Percentiles rank a stretch among this genome's conserved stretches.
These are phyloP conservation scores for Cheilosia grossa DNA, from an alignment of 2,888 invertebrate genomes.

Conservation along the genomic window DNA sequence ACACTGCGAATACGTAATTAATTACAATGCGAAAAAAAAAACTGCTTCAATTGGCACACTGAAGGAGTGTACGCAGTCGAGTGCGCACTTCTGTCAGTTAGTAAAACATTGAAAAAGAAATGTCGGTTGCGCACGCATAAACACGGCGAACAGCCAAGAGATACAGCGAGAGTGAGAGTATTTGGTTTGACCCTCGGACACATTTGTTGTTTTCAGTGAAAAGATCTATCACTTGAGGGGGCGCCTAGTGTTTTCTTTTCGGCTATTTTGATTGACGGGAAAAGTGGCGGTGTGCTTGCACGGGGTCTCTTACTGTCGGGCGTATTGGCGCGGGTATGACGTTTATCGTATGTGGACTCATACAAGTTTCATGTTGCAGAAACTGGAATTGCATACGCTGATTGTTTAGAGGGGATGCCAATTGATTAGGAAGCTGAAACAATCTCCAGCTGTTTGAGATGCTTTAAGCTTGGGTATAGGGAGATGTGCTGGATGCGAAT, in stretches of 20 bases:
- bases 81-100: slow-evolving; percentile 48
- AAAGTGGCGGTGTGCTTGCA: slow-evolving; percentile 52
- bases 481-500: too few species aligned
- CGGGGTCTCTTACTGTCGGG: slow-evolving; percentile 25
- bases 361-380: not conserved
- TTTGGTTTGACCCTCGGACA: slow-evolving; percentile 62
- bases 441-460: not conserved
- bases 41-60: slow-evolving; percentile 61
- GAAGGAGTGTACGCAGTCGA: slow-evolving; percentile 39
- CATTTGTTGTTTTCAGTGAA: slow-evolving; percentile 53
- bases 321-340: slow-evolving; percentile 44
- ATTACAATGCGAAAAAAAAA: slow-evolving; percentile 55
- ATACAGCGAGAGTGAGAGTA: slow-evolving; percentile 21
- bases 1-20: slow-evolving; percentile 74
- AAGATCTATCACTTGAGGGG: slow-evolving; percentile 51
- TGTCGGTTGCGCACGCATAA: slow-evolving; percentile 67
- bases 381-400: not conserved
- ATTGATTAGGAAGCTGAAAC: not conserved
- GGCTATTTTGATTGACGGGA: slow-evolving; percentile 64
- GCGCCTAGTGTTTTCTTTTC: slow-evolving; percentile 60
- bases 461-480: not conserved
- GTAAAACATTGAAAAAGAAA: slow-evolving; percentile 41
- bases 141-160: slow-evolving; percentile 23
- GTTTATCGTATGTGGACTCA: not conserved
- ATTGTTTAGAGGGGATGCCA: not conserved